Evolutionary conservation across 2,888 invertebrate genomes (phyloP).

Genomic region (Eupithecia dodoneata): DNA sequence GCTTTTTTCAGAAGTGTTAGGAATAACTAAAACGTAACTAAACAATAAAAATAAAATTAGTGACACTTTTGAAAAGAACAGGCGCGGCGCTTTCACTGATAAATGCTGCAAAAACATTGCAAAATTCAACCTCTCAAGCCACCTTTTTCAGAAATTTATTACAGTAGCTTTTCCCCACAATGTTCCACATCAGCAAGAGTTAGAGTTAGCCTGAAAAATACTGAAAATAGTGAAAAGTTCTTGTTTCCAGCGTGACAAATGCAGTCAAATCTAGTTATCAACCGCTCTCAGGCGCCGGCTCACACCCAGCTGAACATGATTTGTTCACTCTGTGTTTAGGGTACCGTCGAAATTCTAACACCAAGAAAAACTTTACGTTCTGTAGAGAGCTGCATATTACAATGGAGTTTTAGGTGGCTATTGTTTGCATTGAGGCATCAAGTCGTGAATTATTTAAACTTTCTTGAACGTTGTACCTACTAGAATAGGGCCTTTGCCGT

Average conservation of each 20-base stretch:
- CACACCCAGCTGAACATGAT: conserved; percentile 38
- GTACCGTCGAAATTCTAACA: conserved; percentile 8
- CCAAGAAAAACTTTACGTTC: neutral
- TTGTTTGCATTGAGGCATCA: neutral
- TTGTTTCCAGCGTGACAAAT: conserved; percentile 43
- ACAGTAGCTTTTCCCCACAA: neutral
- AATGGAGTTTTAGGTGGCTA: neutral
- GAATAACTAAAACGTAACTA: too few relatives aligned
- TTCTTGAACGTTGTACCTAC: neutral
- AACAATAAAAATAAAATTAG: too few relatives aligned
- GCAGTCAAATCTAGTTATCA: conserved; percentile 45
- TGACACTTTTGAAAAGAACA: too few relatives aligned
- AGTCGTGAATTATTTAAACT: neutral
- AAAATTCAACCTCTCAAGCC: neutral
- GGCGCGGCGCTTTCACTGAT: too few relatives aligned
- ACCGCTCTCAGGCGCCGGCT: conserved; percentile 34
- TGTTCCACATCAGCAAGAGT: conserved; percentile 5
- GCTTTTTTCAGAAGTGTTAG: too few relatives aligned
- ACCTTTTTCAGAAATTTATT: neutral
- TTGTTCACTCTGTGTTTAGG: conserved; percentile 35
- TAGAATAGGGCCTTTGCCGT: neutral
- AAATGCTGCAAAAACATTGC: neutral
- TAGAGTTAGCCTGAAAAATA: conserved; percentile 22
- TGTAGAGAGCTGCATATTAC: neutral
- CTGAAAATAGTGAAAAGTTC: conserved; percentile 18